Percentiles rank a stretch among this genome's conserved stretches.
phyloP scores from a whole-genome alignment of 2,113 vertebrate species.

The Hipposideros armiger region DNA sequence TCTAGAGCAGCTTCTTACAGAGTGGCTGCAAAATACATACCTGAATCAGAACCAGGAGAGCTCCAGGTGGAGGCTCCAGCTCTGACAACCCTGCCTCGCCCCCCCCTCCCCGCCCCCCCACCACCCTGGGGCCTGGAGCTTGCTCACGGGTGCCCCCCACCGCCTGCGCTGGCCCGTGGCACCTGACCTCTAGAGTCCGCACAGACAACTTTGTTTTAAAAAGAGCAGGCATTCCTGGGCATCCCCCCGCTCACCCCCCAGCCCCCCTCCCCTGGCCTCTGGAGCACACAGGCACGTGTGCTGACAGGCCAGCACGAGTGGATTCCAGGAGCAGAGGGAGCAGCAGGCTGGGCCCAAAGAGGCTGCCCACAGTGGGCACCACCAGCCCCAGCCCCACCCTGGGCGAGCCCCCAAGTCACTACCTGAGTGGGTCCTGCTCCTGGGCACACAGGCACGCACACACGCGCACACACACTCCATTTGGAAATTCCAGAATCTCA shows the following conservation, averaged over 20 bases:
- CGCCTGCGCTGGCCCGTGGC: fast-evolving
- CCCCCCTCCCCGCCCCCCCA: too few relatives aligned
- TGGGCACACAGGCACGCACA: background rate
- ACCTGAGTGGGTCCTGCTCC: background rate
- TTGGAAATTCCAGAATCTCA: background rate
- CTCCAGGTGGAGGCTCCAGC: background rate
- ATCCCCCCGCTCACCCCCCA: conserved; percentile 42
- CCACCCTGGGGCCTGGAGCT: background rate
- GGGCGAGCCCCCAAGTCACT: background rate
- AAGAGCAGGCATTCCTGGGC: conserved; percentile 64
- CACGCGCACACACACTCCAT: background rate
- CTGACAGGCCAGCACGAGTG: conserved; percentile 62
- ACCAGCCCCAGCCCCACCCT: background rate
- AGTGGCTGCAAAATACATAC: background rate
- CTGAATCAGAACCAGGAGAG: background rate
- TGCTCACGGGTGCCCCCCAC: background rate
- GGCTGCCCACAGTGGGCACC: background rate
- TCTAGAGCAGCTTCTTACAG: background rate
- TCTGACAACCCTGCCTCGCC: too few relatives aligned
- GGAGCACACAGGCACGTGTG: conserved; percentile 17
- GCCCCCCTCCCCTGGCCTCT: background rate
- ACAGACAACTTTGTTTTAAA: conserved; percentile 55
- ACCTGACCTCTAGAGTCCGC: background rate
- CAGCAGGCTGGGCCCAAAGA: background rate
- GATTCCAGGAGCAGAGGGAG: conserved; percentile 66